Base-by-base conservation (phyloP, 2,888 invertebrate genomes). In the Alloscopus bannaensis region DNA sequence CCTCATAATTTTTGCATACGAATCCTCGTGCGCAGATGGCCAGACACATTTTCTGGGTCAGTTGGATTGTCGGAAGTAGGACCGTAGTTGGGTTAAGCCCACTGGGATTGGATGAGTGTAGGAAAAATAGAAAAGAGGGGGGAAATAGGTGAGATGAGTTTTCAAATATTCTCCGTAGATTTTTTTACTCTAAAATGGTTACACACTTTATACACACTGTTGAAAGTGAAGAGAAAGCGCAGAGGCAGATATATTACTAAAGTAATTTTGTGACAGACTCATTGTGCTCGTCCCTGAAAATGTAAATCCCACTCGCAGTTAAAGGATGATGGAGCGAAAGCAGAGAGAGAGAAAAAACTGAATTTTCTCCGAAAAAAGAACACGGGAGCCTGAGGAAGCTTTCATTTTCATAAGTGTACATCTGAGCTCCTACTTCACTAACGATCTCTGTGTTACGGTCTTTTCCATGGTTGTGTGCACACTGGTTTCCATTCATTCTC, bases 351-450 rank as follows among this genome's bases (percentile, higher is more conserved):
- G 31, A n/a, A 57, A 57, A 24, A 57, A 16, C 8, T 20, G 16
- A 31, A 31, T 57, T 57, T 57, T 57, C 57, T n/a, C 24, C 1
- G 20, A 57, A n/a, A 52, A 59, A 36, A 36, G 22, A 36, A 22
- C 60, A 2, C 20, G 24, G 3, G 47, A 31, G 22, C 26, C 2
- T 26, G n/a, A 18, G 28, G 18, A 13, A 62, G 18, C 64, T 62
- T 64, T 65, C 29, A 55, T 65, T 64, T 73, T 64, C 73, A 73
- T 65, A 64, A 64, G 31, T 28, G 22, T 52, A 26, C 59, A 60
- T 20, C 20, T 31, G 57, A 47, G 36, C 24, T 47, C 47, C 31
- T 3, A 24, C 22, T 60, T 59, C 57, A n/a, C n/a, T 60, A 31
- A 47, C 59, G 47, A 59, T 47, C 29, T 29, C 18, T 16, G 11